Percentiles rank a stretch among this genome's conserved stretches.
phyloP scores from a whole-genome alignment of 2,888 invertebrate species.

The Nysson spinosus region DNA sequence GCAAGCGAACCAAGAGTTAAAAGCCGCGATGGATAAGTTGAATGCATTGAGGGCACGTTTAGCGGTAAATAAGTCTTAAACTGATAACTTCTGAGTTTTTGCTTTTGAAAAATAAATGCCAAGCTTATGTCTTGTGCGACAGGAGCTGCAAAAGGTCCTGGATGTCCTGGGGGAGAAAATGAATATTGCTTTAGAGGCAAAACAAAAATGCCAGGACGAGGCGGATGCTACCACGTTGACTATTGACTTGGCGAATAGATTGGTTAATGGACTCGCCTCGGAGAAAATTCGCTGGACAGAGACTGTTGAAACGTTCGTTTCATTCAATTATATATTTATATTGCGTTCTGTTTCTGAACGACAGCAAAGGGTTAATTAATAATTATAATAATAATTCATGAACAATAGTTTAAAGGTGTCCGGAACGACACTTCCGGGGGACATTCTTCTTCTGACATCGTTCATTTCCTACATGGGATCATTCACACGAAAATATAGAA shows the following conservation, averaged over 20 bases:
- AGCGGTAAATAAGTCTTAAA: slow-evolving; percentile 75
- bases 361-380: no score
- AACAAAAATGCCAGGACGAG: slow-evolving; percentile 94
- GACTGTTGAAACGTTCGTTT: slow-evolving; percentile 79
- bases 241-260: slow-evolving; percentile 93
- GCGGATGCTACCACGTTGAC: slow-evolving; percentile 93
- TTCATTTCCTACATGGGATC: slow-evolving; percentile 97
- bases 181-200: slow-evolving; percentile 90
- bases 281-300: slow-evolving; percentile 92
- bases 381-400: neutral
- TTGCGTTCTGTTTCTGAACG: no score
- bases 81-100: no score
- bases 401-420: slow-evolving; percentile 82
- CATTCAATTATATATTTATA: no score
- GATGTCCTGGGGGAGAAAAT: slow-evolving; percentile 88
- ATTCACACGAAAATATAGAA: slow-evolving; percentile 90
- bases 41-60: slow-evolving; percentile 86
- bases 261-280: slow-evolving; percentile 94
- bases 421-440: slow-evolving; percentile 90
- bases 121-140: neutral
- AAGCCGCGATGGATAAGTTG: slow-evolving; percentile 89
- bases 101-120: neutral
- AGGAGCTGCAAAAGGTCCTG: slow-evolving; percentile 88
- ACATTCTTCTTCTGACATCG: slow-evolving; percentile 91
- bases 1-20: slow-evolving; percentile 90